Percentiles rank a stretch among this genome's conserved stretches.
Evolutionary conservation across 2,888 invertebrate genomes (phyloP).

Genomic region (Lasioglossum calceatum): DNA sequence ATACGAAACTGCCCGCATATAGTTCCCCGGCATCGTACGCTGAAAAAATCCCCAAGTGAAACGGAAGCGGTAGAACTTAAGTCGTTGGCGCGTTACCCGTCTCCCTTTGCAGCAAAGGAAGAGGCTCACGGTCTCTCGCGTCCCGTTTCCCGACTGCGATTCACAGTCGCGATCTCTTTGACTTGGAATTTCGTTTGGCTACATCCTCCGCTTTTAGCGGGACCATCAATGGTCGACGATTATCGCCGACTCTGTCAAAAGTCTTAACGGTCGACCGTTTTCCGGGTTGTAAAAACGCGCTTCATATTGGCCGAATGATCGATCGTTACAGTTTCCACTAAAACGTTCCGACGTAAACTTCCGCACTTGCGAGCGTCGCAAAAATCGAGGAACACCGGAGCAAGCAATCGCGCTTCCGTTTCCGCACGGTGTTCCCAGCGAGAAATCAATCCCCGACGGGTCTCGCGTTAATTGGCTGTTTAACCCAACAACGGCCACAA

Average conservation of each 20-base stretch:
- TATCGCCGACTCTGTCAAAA: background rate
- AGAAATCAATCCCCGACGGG: background rate
- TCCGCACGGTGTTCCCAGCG: background rate
- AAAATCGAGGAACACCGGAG: background rate
- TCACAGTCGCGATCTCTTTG: conserved; percentile 35
- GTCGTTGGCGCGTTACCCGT: background rate
- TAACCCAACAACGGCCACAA: background rate
- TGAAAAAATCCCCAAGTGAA: background rate
- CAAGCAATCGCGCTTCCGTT: conserved; percentile 7
- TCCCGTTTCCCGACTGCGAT: conserved; percentile 1
- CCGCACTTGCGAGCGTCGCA: background rate
- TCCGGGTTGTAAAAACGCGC: background rate
- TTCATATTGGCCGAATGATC: conserved; percentile 3
- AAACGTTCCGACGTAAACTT: background rate
- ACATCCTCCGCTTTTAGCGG: conserved; percentile 14
- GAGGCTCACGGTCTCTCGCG: background rate
- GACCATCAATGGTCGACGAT: background rate
- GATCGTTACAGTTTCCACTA: background rate
- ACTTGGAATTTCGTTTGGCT: conserved; percentile 44
- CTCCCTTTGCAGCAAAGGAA: conserved; percentile 10
- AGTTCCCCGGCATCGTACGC: background rate
- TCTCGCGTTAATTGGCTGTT: conserved; percentile 18
- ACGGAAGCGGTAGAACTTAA: conserved; percentile 20
- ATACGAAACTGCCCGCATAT: background rate
- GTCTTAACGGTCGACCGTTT: background rate